Conservation (phyloP, 37 sponge, comb jelly and placozoan species). For the Halichondria panicea region DNA sequence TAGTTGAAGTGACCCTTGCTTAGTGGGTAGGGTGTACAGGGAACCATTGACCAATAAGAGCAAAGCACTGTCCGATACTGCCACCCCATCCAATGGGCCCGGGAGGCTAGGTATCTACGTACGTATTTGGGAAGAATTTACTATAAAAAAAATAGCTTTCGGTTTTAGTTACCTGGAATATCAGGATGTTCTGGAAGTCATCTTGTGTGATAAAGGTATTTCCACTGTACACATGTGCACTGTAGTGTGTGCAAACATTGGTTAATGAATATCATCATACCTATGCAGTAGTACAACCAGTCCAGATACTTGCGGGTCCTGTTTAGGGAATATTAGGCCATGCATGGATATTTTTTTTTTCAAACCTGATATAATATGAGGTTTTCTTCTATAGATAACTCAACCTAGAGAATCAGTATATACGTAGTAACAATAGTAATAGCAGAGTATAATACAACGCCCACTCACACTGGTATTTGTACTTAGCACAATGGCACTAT, state of each 20-base stretch:
- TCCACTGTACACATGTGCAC: neutral
- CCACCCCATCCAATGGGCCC: slow-evolving; percentile 1
- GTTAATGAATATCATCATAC: neutral
- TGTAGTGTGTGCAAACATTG: neutral
- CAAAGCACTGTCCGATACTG: slow-evolving; percentile 1
- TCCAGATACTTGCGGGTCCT: neutral
- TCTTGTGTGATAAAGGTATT: slow-evolving; percentile 19
- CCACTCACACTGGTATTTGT: too few species aligned
- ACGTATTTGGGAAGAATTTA: too few species aligned
- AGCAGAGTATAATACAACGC: too few species aligned
- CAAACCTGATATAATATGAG: too few species aligned
- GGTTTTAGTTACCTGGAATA: slow-evolving; percentile 24
- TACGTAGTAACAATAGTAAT: too few species aligned
- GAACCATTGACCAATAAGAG: neutral
- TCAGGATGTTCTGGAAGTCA: slow-evolving; percentile 2
- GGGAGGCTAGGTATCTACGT: neutral
- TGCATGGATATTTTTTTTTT: too few species aligned
- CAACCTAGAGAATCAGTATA: too few species aligned
- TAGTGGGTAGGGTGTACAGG: neutral
- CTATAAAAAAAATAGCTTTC: too few species aligned
- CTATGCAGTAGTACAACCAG: neutral
- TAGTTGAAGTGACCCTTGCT: neutral
- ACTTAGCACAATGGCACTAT: too few species aligned
- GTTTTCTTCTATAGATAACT: too few species aligned
- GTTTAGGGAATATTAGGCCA: neutral